Evolutionary conservation across 2,113 vertebrate genomes (phyloP), one percentile per base, ranked within the genome.

Genomic region (Prunella fulvescens): DNA sequence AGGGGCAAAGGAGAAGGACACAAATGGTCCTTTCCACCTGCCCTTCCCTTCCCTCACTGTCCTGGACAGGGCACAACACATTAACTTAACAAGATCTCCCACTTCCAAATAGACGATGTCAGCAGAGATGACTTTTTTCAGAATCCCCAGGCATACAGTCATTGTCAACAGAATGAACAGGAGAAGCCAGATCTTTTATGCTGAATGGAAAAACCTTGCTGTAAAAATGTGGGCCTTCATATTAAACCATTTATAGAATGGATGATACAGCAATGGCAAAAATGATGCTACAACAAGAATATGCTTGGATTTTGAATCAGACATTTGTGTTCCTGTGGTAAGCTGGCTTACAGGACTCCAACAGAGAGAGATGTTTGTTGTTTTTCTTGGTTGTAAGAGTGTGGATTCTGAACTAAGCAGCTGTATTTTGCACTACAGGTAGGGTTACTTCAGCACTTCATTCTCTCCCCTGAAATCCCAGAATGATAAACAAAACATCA

Each of bases 31-130:
- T 78, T 61, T 56, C 29, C 91, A 93, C 14, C 29, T 33, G n/a
- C 15, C 19, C n/a, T 87, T 87, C 54, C 58, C 45, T 78, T 45
- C 53, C 18, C 24, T 79, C 31, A 25, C 44, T 53, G 39, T 73
- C 51, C 45, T 45, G 16, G 42, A 62, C 53, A 86, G 37, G 82
- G 28, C 37, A 83, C 19, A 66, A 50, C 45, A 65, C 37, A 81
- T 18, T 23, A 26, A 65, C 14, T 62, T 33, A n/a, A 39, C 37
- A 69, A 50, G 28, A 54, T 62, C 65, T 71, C 33, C 50, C 14
- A 23, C 37, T 61, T 44, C 25, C 14, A 29, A 0, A 0, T 0
- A 1, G 45, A 28, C 54, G 28, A 74, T 57, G 10, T 69, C 39
- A 76, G 19, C 44, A 76, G 19, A 37, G 54, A 29, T 42, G 14